Conservation (phyloP, 2,888 invertebrate species). For the Campoplex capitator region DNA sequence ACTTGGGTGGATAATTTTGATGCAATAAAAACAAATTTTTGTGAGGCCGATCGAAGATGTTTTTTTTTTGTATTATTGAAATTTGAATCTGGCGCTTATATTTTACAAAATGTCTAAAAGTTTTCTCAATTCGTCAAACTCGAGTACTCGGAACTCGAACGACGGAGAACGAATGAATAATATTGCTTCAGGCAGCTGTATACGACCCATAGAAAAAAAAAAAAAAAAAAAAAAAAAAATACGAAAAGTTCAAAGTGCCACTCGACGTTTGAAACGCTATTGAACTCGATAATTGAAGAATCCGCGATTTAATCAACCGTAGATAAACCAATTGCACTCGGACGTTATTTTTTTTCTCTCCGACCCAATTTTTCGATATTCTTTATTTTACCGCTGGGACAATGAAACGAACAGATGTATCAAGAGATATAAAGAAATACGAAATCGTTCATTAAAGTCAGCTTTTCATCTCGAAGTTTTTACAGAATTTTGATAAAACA, state of each 20-base stretch:
- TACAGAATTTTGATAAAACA: conserved; percentile 12
- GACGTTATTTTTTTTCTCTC: not conserved
- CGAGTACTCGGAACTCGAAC: not conserved
- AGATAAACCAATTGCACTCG: conserved; percentile 6
- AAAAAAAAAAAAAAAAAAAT: not conserved
- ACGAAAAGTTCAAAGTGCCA: conserved; percentile 42
- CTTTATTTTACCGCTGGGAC: not conserved
- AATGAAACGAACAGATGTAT: not conserved
- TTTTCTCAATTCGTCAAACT: not conserved
- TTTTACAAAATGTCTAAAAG: not conserved
- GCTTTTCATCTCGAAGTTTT: conserved; percentile 1
- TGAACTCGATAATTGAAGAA: conserved; percentile 46
- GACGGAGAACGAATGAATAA: not conserved
- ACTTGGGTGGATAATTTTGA: not conserved
- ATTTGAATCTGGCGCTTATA: not conserved
- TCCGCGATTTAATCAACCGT: conserved; percentile 25
- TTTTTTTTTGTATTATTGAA: not conserved
- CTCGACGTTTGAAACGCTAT: not conserved
- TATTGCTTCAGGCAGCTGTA: not conserved
- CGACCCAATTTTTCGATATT: conserved; percentile 7
- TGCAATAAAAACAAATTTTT: not conserved
- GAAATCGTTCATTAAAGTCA: not conserved
- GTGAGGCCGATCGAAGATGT: not conserved
- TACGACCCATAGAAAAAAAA: not conserved
- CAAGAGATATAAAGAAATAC: not conserved